Evolutionary conservation across 2,797 vertebrate genomes (phyloP), one percentile per base, ranked within the genome.

Genomic region (Micromesistius poutassou): DNA sequence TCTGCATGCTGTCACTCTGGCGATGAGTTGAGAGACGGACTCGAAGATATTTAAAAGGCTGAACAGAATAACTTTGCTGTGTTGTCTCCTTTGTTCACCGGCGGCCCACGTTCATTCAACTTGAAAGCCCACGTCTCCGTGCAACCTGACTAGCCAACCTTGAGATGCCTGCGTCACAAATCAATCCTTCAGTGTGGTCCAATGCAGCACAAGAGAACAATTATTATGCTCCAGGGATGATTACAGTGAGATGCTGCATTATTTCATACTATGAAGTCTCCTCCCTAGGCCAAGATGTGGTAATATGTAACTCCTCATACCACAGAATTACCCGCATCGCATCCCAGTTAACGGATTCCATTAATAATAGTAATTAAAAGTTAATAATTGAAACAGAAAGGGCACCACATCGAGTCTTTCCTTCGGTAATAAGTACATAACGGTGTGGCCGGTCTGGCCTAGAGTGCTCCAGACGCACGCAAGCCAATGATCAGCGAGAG

Each of bases 241-340:
- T 62, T n/a, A 62, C 55, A 62, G 55, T 62, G 55, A 25, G 55
- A 62, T 62, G 55, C 7, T n/a, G 55, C 55, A n/a, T 3, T 62
- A 25, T 62, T 62, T 5, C n/a, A n/a, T 25, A 7, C 1, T 25
- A 25, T 25, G 55, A 62, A 62, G 55, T 25, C 55, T 62, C 16
- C 5, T 10, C 36, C 55, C 55, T 5, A n/a, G 8, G 22, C 8
- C 55, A 62, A 62, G 22, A 25, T 62, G 55, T 62, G 55, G 55
- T 62, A 62, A 62, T 62, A 62, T 62, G 55, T 62, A 62, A 62
- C 55, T 62, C 55, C 55, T 25, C 55, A 62, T 25, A 62, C 55
- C n/a, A 10, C 22, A 62, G 22, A 4, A 25, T 62, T 62, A 62
- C 50, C 19, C 50, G 50, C 16, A 5, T 19, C 42, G 16, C 55